Evolutionary conservation across 2,797 vertebrate genomes (phyloP).

Genomic region (Luscinia luscinia): DNA sequence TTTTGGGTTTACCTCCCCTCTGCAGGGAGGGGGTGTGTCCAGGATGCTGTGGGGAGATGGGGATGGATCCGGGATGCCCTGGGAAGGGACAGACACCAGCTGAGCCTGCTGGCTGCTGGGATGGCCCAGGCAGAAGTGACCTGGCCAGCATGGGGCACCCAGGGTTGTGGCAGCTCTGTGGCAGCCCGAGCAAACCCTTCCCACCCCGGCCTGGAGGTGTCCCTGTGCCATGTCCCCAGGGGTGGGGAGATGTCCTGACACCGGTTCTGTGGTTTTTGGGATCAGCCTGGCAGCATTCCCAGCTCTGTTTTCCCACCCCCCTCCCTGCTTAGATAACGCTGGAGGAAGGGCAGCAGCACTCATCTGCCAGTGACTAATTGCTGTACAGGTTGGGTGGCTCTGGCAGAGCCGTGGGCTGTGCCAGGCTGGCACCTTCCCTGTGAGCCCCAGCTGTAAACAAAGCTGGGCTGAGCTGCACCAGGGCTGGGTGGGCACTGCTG

Average conservation of each 20-base stretch:
- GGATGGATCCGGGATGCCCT: not conserved
- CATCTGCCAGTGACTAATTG: slow-evolving; percentile 2
- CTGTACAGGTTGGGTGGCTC: slow-evolving; percentile 32
- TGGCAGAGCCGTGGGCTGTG: not conserved
- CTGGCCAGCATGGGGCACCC: fast-evolving
- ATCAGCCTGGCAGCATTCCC: fast-evolving
- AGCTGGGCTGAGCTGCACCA: not conserved
- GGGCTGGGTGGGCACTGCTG: not conserved
- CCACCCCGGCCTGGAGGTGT: fast-evolving
- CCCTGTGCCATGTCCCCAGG: not conserved
- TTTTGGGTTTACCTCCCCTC: not conserved
- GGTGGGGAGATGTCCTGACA: fast-evolving
- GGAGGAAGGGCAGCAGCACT: not conserved
- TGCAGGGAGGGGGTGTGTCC: too few relatives aligned
- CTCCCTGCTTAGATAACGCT: not conserved
- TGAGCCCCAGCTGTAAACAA: fast-evolving
- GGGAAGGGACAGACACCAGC: not conserved
- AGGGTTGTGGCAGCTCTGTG: not conserved
- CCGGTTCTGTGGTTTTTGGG: not conserved
- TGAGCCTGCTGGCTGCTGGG: not conserved
- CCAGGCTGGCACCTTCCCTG: not conserved
- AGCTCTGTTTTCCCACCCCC: not conserved
- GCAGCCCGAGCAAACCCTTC: not conserved
- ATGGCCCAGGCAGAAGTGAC: fast-evolving
- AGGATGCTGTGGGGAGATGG: not conserved